Evolutionary conservation across 2,888 invertebrate species (phyloP).

Genomic region (Hesperia comma): DNA sequence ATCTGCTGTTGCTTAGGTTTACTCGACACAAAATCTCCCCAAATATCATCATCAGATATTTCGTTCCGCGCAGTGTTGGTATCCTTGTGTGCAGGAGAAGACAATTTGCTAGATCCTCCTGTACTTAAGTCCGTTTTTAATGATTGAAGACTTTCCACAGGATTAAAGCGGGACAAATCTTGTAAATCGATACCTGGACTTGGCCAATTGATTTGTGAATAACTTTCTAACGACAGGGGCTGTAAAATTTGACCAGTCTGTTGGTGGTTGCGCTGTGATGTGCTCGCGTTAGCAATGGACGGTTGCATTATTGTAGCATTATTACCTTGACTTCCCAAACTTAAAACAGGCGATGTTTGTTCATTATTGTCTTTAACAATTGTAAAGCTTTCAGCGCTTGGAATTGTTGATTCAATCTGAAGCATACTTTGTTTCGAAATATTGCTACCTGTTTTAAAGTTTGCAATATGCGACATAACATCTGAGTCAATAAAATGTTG

Average conservation of each 20-base stretch:
- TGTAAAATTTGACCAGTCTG: constrained; percentile 75
- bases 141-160: constrained; percentile 75
- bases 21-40: constrained; percentile 85
- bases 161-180: constrained; percentile 78
- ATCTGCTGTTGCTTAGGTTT: constrained; percentile 64
- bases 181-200: constrained; percentile 84
- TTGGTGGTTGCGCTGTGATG: constrained; percentile 54
- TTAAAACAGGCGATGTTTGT: constrained; percentile 43
- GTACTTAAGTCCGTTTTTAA: constrained; percentile 68
- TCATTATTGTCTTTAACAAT: constrained; percentile 45
- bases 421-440: constrained; percentile 49
- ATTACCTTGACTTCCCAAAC: constrained; percentile 46
- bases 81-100: constrained; percentile 65
- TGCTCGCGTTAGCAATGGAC: constrained; percentile 48
- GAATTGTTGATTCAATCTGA: constrained; percentile 41
- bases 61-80: constrained; percentile 53
- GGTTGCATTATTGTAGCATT: constrained; percentile 62
- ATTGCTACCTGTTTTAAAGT: constrained; percentile 18
- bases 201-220: constrained; percentile 86
- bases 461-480: not conserved
- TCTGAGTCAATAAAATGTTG: constrained; percentile 9
- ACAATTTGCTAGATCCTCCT: constrained; percentile 61
- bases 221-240: constrained; percentile 77
- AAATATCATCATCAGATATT: constrained; percentile 80
- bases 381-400: constrained; percentile 39